A percentile compares a stretch with the other conserved stretches of the same genome.
These are phyloP conservation scores for Ischnura elegans DNA, from an alignment of 2,888 invertebrate genomes.

Conservation along the genomic window DNA sequence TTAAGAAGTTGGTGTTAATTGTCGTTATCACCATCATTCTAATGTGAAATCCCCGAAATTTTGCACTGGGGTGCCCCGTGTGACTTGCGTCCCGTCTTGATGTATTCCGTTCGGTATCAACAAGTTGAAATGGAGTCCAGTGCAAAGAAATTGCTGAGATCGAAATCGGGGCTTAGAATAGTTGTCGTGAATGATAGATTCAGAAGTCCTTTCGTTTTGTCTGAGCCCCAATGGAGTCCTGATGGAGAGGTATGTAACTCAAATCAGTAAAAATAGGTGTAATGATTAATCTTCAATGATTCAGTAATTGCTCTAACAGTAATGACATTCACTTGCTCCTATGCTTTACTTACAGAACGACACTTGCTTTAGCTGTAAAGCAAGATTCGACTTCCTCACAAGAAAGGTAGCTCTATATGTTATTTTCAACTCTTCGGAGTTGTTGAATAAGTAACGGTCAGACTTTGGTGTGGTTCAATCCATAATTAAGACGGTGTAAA, in stretches of 20 bases:
- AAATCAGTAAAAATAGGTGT: background rate
- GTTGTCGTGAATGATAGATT: constrained; percentile 75
- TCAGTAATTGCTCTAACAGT: background rate
- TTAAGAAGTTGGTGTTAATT: background rate
- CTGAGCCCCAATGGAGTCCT: constrained; percentile 78
- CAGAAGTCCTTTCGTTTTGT: constrained; percentile 77
- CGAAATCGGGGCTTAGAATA: constrained; percentile 78
- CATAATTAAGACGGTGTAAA: background rate
- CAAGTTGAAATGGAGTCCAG: constrained; percentile 8
- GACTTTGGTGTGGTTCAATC: no score
- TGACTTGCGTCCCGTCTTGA: background rate
- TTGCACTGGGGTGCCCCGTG: background rate
- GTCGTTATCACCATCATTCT: background rate
- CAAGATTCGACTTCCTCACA: constrained; percentile 77
- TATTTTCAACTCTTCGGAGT: background rate
- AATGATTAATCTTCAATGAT: no score
- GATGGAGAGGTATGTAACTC: constrained; percentile 76
- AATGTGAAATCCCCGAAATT: background rate
- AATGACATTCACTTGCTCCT: background rate
- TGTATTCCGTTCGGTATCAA: background rate
- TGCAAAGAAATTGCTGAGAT: constrained; percentile 75
- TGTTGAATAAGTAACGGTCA: no score
- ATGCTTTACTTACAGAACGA: constrained; percentile 71
- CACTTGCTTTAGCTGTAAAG: constrained; percentile 76
- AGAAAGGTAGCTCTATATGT: constrained; percentile 75